These are phyloP conservation scores for Numida meleagris DNA, from an alignment of 2,113 vertebrate genomes.

Conservation along the genomic window DNA sequence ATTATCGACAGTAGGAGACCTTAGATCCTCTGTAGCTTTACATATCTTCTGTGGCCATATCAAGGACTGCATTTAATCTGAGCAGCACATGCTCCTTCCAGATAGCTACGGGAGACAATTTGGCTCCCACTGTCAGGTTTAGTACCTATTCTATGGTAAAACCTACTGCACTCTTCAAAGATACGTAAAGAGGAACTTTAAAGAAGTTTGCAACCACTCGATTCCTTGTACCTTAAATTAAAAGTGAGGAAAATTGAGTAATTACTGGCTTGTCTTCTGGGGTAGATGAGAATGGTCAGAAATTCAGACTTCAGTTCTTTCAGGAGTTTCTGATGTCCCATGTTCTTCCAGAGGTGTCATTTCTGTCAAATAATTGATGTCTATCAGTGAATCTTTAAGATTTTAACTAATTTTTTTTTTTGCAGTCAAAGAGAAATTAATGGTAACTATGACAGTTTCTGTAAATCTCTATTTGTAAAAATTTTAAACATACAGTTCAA, in stretches of 20 bases:
- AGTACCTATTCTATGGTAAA: background rate
- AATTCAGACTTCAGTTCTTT: background rate
- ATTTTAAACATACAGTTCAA: background rate
- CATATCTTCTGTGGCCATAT: background rate
- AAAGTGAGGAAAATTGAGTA: background rate
- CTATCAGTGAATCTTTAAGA: background rate
- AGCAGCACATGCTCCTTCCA: background rate
- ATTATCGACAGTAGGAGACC: conserved; percentile 57
- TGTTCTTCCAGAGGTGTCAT: background rate
- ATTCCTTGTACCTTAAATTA: background rate
- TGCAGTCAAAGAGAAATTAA: background rate
- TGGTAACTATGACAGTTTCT: background rate
- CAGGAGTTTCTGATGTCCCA: background rate
- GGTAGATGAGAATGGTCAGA: background rate
- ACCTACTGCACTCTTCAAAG: background rate
- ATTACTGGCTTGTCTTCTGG: background rate
- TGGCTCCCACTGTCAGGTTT: background rate
- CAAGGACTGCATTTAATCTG: conserved; percentile 12
- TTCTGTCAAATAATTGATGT: background rate
- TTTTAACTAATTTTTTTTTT: background rate
- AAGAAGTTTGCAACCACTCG: background rate
- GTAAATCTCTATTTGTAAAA: background rate
- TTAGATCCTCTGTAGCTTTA: conserved; percentile 48
- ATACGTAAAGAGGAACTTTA: background rate
- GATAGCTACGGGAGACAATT: background rate